A percentile compares a stretch with the other conserved stretches of the same genome.
Evolutionary conservation across 2,113 vertebrate species (phyloP).

Genomic region (Corydoras sp.): DNA sequence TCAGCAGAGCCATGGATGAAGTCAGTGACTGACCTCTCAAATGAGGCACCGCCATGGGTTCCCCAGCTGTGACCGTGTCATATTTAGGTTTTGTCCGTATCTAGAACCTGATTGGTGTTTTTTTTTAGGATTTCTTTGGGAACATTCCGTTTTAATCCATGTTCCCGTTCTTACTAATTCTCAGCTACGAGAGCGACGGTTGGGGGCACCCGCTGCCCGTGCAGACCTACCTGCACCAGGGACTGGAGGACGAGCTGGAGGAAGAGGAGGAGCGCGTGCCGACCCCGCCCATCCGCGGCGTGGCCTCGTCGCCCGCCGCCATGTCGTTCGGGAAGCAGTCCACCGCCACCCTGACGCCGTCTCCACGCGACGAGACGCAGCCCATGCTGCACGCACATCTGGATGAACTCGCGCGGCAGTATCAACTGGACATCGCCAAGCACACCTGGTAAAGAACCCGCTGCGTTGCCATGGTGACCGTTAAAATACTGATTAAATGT

Average conservation of each 20-base stretch:
- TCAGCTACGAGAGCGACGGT: conserved; percentile 90
- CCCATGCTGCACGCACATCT: conserved; percentile 96
- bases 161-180: not conserved
- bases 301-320: conserved; percentile 93
- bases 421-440: conserved; percentile 95
- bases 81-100: too few species aligned
- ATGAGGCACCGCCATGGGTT: too few species aligned
- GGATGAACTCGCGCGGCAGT: conserved; percentile 92
- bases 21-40: too few species aligned
- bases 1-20: too few species aligned
- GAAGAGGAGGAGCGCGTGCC: conserved; percentile 96
- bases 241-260: conserved; percentile 96
- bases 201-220: conserved; percentile 93
- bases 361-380: conserved; percentile 92
- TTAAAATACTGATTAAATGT: too few species aligned
- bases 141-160: not conserved
- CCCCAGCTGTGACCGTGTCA: too few species aligned
- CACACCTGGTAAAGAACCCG: conserved; percentile 79
- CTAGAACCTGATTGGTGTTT: too few species aligned
- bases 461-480: not conserved
- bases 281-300: conserved; percentile 89
- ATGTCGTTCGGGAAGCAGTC: conserved; percentile 97
- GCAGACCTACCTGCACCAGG: conserved; percentile 95
- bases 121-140: not conserved
- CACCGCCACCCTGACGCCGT: conserved; percentile 93